These are phyloP conservation scores for Dermochelys coriacea DNA, from an alignment of 2,797 vertebrate species.

Conservation along the genomic window DNA sequence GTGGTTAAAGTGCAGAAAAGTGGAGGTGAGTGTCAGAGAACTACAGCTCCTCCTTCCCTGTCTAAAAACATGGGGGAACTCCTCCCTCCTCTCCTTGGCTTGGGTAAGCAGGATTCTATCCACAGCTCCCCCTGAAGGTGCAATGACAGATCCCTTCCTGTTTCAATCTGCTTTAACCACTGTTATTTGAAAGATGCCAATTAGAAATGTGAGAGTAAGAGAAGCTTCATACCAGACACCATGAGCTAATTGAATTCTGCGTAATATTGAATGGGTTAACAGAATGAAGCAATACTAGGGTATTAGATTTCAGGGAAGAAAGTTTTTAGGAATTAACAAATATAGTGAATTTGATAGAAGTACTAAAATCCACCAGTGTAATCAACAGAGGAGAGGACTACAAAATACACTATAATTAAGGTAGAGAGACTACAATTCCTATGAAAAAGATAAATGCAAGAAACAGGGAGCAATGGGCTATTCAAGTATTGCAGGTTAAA, in stretches of 20 bases:
- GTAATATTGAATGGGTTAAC: neutral
- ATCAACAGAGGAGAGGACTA: neutral
- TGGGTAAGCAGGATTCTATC: neutral
- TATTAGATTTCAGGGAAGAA: neutral
- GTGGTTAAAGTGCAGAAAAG: neutral
- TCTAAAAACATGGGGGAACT: neutral
- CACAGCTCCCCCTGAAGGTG: fast-evolving
- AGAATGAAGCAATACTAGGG: neutral
- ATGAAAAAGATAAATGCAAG: neutral
- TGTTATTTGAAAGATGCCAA: fast-evolving
- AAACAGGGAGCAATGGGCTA: neutral
- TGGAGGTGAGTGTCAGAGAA: neutral
- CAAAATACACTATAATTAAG: neutral
- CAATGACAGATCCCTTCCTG: neutral
- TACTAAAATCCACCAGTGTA: neutral
- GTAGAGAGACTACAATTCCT: neutral
- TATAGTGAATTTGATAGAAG: neutral
- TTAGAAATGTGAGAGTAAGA: neutral
- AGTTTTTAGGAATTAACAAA: neutral
- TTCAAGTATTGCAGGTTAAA: neutral
- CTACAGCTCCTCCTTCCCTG: neutral
- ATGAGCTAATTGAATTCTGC: neutral
- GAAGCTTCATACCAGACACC: neutral
- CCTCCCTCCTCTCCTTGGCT: neutral
- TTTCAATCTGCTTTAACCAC: fast-evolving